Percentiles rank a stretch among this genome's conserved stretches.
phyloP scores from a whole-genome alignment of 2,888 invertebrate species.

The Netelia fuscicornis region DNA sequence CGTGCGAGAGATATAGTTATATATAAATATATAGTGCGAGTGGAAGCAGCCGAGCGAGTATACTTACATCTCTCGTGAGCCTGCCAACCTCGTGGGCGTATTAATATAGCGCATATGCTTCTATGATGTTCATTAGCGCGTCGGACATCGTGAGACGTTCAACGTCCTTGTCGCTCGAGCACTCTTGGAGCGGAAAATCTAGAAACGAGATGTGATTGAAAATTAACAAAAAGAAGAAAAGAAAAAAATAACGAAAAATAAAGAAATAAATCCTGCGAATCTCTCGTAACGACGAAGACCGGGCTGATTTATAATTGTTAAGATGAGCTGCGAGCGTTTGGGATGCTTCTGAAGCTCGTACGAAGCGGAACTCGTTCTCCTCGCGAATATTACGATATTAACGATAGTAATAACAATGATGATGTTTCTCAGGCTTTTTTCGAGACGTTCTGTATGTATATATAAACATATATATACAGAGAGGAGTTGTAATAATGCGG shows the following conservation, averaged over 20 bases:
- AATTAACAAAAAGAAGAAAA: background rate
- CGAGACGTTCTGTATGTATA: conserved; percentile 18
- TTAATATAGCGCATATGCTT: background rate
- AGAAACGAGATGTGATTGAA: conserved; percentile 31
- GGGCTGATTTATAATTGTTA: conserved; percentile 27
- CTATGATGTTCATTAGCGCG: conserved; percentile 25
- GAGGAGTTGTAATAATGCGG: conserved; percentile 17
- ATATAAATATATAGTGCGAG: conserved; percentile 41
- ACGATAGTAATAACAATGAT: conserved; percentile 38
- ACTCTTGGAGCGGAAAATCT: background rate
- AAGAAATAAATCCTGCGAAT: conserved; percentile 6
- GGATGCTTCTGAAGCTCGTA: conserved; percentile 60
- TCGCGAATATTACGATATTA: conserved; percentile 53
- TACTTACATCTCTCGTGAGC: conserved; percentile 10
- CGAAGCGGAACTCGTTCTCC: conserved; percentile 67
- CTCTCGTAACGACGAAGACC: background rate
- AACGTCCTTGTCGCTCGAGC: conserved; percentile 14
- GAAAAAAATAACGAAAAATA: background rate
- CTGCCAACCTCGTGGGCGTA: conserved; percentile 32
- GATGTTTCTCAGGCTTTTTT: conserved; percentile 37
- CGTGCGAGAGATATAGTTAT: conserved; percentile 53
- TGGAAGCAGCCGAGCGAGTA: conserved; percentile 20
- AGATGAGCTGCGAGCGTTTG: conserved; percentile 52
- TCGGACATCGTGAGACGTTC: conserved; percentile 13
- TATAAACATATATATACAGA: background rate